Percentiles rank a stretch among this genome's conserved stretches.
phyloP scores from a whole-genome alignment of 2,888 invertebrate species.

The Xylota sylvarum region DNA sequence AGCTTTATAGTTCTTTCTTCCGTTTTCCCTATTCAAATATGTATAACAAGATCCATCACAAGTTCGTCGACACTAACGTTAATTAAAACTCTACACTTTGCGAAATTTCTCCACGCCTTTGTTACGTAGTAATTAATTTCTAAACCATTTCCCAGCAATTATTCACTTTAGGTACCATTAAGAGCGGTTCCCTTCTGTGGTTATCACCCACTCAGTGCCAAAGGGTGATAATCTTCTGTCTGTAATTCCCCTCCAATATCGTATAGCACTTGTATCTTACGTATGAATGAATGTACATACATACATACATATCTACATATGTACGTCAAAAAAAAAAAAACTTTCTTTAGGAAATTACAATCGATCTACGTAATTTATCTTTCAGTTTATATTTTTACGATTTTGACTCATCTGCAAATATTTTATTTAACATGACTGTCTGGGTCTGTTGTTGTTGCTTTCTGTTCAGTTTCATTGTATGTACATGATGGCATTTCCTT shows the following conservation, averaged over 20 bases:
- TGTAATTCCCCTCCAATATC: constrained; percentile 6
- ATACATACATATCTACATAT: background rate
- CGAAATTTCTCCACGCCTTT: background rate
- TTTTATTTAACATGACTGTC: constrained; percentile 14
- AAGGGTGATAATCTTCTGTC: background rate
- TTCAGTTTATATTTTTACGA: constrained; percentile 25
- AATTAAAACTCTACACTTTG: background rate
- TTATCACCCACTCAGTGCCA: background rate
- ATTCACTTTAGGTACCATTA: constrained; percentile 11
- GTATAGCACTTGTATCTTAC: background rate
- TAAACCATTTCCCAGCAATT: constrained; percentile 7
- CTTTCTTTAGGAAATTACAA: constrained; percentile 7
- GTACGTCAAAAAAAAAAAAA: constrained; percentile 11
- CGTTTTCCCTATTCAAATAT: background rate
- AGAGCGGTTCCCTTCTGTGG: background rate
- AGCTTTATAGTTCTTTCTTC: background rate
- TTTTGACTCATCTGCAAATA: constrained; percentile 38
- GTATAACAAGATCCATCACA: background rate
- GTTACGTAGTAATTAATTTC: constrained; percentile 2
- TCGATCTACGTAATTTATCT: constrained; percentile 34
- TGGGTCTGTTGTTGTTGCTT: constrained; percentile 18
- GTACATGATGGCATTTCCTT: constrained; percentile 24
- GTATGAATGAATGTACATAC: background rate
- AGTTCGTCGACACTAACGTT: constrained; percentile 3
- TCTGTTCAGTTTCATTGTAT: background rate